phyloP scores from a whole-genome alignment of 1,140 invertebrate species.

The Scylla paramamosain region DNA sequence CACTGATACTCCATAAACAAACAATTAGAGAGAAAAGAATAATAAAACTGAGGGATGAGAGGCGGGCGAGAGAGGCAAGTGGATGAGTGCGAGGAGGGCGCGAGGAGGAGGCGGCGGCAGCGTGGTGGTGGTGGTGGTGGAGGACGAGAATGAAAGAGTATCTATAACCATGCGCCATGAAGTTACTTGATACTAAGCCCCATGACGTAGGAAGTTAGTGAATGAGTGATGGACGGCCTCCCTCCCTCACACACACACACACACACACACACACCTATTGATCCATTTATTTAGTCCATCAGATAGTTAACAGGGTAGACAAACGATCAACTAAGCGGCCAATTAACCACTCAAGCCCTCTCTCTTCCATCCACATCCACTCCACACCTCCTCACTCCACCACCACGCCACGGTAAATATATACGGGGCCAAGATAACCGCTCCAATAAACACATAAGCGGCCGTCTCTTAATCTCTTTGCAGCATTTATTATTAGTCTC shows the following conservation, averaged over 20 bases:
- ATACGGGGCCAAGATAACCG: too few species aligned
- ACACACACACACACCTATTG: too few species aligned
- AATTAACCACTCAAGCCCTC: neutral
- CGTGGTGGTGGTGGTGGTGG: neutral
- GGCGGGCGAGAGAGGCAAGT: neutral
- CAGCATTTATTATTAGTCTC: too few species aligned
- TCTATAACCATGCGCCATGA: neutral
- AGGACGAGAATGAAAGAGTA: neutral
- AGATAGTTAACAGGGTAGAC: neutral
- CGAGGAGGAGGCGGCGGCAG: too few species aligned
- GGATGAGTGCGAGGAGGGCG: neutral
- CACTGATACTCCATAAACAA: neutral
- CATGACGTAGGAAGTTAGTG: constrained; percentile 20
- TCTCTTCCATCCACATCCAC: neutral
- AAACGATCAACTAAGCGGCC: neutral
- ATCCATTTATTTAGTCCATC: neutral
- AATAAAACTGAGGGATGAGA: neutral
- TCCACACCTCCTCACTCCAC: too few species aligned
- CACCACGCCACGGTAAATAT: too few species aligned
- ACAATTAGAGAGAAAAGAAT: neutral
- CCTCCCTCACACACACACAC: too few species aligned
- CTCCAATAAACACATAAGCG: too few species aligned
- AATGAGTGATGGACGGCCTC: neutral
- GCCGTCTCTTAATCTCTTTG: too few species aligned
- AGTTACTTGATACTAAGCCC: neutral